Evolutionary conservation across 2,888 invertebrate genomes (phyloP), one percentile per base, ranked within the genome.

Genomic region (Orchesellides sinensis): DNA sequence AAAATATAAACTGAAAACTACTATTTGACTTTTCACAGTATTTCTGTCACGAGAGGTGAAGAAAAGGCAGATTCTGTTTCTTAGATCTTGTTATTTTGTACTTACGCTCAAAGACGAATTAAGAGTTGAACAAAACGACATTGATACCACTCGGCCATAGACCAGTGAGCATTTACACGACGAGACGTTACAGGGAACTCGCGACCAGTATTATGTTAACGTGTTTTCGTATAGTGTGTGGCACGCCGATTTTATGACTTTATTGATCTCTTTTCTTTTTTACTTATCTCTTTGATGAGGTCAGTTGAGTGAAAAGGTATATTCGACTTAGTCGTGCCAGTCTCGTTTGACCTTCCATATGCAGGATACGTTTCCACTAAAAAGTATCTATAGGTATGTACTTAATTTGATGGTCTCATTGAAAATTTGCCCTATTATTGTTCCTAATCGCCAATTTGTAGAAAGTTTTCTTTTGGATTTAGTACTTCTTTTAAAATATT

Each of bases 231-330:
- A 59, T 25, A 59, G 27, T 29, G 72, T 56, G 29, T 73, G 73
- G 68, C 49, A 81, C 52, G 74, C 54, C 73, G 81, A 74, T 74
- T 81, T 81, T 81, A 81, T 68, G 81, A 81, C 74, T 81, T 81
- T 81, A 81, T 81, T 73, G 81, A 81, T 81, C 73, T 61, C 45
- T 68, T 49, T 35, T 23, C 47, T 72, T 80, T 52, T 21, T 5
- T 25, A 54, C 66, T 66, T 23, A 17, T 65, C 65, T 66, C 27
- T 52, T 32, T 17, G 5, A 12, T 56, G 32, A 54, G 56, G 47
- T 70, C 54, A 54, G 25, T 17, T 5, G 17, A 47, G 47, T 12
- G 21, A n/a, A n/a, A n/a, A n/a, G n/a, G n/a, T 21, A 73, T 59
- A 73, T 61, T n/a, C n/a, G n/a, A n/a, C 10, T 32, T 2, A 40